Base-by-base conservation (phyloP, 2,113 vertebrate species). In the Octodon degus region DNA sequence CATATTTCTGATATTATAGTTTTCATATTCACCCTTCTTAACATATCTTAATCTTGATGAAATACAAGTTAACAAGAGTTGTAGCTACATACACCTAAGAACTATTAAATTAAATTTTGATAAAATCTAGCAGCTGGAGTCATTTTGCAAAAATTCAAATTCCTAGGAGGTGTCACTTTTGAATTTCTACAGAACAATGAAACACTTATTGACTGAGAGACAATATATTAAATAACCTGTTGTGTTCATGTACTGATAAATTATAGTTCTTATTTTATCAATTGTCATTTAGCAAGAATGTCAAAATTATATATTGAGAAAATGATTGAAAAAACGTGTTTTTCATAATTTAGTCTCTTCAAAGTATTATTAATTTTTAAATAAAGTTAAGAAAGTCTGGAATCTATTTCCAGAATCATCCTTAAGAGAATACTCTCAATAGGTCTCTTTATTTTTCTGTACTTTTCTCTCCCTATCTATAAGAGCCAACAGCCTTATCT, bases 91-190 rank as follows among this genome's bases (percentile, higher is more conserved):
- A 40, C 30, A 13, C 40, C 80, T 90, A 81, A 80, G 77, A 85
- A 55, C 0, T 11, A 87, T 60, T 67, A 85, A 62, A 5, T 47
- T 88, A 85, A 93, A 82, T 65, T 89, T 77, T 81, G 32, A 2
- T 83, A 92, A 94, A 91, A 58, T 19, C 58, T 83, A 94, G 24
- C 12, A 92, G 60, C 27, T 58, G n/a, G 37, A 88, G 4, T 79
- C 32, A 70, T 81, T 84, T 91, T 76, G 40, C 11, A 84, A 80
- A 43, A 94, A 95, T 87, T 87, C 9, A 84, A 65, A 43, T 86
- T 86, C 25, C 7, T 86, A 32, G 86, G 17, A 22, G 0, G 0
- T 80, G 6, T 53, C 12, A 8, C 13, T 83, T 72, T 92, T 65
- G 6, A 65, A 16, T 92, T 53, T 37, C 3, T 19, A 53, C 50